Evolutionary conservation across 2,888 invertebrate species (phyloP).

Genomic region (Caenorhabditis sp.): DNA sequence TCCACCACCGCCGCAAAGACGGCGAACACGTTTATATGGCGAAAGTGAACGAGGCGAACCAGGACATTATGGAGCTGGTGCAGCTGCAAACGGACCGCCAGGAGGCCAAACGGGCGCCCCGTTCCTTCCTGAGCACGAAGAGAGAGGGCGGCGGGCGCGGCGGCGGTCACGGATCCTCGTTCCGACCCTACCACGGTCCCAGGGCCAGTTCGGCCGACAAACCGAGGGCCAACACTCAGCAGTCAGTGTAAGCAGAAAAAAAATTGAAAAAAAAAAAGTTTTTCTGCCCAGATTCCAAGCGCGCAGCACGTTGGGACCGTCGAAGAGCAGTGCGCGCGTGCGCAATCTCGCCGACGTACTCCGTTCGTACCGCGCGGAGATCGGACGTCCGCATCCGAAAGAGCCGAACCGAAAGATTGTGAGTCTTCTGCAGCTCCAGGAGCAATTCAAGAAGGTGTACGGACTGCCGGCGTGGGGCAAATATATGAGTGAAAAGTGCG

Average conservation of each 20-base stretch:
- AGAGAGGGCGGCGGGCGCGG: not conserved
- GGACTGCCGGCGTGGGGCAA: constrained; percentile 49
- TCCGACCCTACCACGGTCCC: constrained; percentile 2
- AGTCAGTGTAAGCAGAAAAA: too few species aligned
- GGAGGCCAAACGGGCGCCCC: not conserved
- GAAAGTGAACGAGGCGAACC: constrained; percentile 32
- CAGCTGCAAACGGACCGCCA: constrained; percentile 15
- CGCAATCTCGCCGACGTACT: constrained; percentile 27
- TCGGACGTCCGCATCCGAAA: constrained; percentile 20
- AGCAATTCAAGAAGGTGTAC: constrained; percentile 23
- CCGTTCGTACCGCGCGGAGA: constrained; percentile 8
- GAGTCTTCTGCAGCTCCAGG: constrained; percentile 9
- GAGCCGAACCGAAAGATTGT: constrained; percentile 19
- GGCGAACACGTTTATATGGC: constrained; percentile 26
- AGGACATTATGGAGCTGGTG: constrained; percentile 41
- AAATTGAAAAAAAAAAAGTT: not conserved
- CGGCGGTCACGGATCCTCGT: constrained; percentile 23
- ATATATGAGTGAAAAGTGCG: constrained; percentile 24
- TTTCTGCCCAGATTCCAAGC: constrained; percentile 16
- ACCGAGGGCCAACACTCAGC: not conserved
- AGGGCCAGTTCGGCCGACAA: not conserved
- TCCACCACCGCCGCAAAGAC: not conserved
- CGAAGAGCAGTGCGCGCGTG: constrained; percentile 18
- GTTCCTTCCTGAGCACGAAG: not conserved
- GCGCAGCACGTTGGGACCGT: constrained; percentile 15